phyloP scores from a whole-genome alignment of 2,797 vertebrate species.

The Anabas testudineus region DNA sequence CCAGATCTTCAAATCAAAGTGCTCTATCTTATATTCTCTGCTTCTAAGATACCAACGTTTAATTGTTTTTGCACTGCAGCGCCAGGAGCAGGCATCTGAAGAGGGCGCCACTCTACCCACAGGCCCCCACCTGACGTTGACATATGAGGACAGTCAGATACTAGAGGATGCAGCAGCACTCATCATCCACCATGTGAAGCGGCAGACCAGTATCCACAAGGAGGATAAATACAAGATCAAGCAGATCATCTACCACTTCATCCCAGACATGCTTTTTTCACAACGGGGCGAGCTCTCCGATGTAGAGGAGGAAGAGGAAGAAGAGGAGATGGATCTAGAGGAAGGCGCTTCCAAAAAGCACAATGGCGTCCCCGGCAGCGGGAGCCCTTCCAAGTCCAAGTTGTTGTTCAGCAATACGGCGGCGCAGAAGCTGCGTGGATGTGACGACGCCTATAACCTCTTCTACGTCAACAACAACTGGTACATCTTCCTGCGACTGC shows the following conservation, averaged over 20 bases:
- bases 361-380: slow-evolving; percentile 87
- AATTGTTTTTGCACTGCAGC: slow-evolving; percentile 75
- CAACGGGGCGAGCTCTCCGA: slow-evolving; percentile 97
- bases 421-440: slow-evolving; percentile 90
- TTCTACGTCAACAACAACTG: slow-evolving; percentile 99
- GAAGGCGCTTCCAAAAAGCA: slow-evolving; percentile 91
- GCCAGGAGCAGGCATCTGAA: slow-evolving; percentile 96
- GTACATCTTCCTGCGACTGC: slow-evolving; percentile 98
- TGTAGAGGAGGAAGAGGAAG: slow-evolving; percentile 94
- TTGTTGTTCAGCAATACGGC: slow-evolving; percentile 91
- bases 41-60: not conserved
- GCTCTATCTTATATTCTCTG: not conserved
- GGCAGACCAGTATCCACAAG: slow-evolving; percentile 97
- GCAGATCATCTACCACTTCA: slow-evolving; percentile 98
- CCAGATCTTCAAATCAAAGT: not conserved
- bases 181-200: slow-evolving; percentile 98
- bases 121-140: slow-evolving; percentile 92
- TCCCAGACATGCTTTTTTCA: slow-evolving; percentile 96
- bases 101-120: slow-evolving; percentile 86
- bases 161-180: slow-evolving; percentile 95
- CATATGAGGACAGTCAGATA: slow-evolving; percentile 97
- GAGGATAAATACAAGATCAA: slow-evolving; percentile 99
- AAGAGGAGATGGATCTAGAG: slow-evolving; percentile 81
- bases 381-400: slow-evolving; percentile 91
- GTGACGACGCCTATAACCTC: slow-evolving; percentile 95